phyloP scores from a whole-genome alignment of 2,113 vertebrate genomes.

The Riparia riparia region DNA sequence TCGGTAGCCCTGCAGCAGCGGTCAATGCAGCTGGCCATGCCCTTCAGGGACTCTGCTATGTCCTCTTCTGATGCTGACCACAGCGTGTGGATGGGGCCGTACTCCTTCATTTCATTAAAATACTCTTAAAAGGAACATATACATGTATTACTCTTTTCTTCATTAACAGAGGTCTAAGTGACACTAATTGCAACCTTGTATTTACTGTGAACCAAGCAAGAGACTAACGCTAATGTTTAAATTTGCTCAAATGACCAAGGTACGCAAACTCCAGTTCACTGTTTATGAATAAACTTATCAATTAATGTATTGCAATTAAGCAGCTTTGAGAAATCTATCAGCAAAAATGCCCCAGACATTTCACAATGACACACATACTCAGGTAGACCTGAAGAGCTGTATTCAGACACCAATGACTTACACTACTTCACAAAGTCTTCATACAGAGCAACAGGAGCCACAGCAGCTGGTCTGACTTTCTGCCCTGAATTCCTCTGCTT shows the following conservation, averaged over 20 bases:
- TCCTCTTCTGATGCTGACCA: constrained; percentile 89
- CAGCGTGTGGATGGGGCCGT: constrained; percentile 80
- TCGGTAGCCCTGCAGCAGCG: constrained; percentile 84
- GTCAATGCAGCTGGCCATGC: constrained; percentile 84
- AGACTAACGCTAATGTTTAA: not conserved
- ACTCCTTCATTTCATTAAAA: constrained; percentile 88
- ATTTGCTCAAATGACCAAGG: not conserved
- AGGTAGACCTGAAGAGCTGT: not conserved
- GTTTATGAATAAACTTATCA: not conserved
- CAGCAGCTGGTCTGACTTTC: not conserved
- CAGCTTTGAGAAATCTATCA: not conserved
- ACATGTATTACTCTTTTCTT: not conserved
- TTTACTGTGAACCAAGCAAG: not conserved
- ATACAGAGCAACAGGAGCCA: not conserved
- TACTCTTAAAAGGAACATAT: constrained; percentile 79
- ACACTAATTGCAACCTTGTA: not conserved
- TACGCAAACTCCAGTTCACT: not conserved
- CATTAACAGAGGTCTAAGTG: not conserved
- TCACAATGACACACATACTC: not conserved
- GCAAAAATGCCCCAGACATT: not conserved
- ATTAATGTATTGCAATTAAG: not conserved
- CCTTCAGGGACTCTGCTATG: constrained; percentile 82
- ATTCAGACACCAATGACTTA: not conserved
- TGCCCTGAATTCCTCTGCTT: not conserved
- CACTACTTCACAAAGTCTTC: not conserved